Base-by-base conservation (phyloP, 2,797 vertebrate genomes). In the Pelobates cultripes region DNA sequence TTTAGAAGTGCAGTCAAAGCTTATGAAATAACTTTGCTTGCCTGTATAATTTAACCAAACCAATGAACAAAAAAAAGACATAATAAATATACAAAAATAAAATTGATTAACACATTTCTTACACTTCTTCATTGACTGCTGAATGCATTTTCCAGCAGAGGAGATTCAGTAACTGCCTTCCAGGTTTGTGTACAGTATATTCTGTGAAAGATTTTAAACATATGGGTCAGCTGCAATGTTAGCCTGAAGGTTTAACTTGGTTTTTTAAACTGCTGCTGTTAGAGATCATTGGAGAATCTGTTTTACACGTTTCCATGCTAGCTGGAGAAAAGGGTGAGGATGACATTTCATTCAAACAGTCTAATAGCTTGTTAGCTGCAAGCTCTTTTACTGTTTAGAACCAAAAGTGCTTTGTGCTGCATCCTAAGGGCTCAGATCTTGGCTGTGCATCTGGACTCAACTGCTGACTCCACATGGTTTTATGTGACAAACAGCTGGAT, bases 281-380 rank as follows among this genome's bases (percentile, higher is more conserved):
- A 92, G 90, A 90, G 85, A 88, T 88, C 88, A 90, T 91, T 87
- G 86, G 86, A 80, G 60, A 88, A 88, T 88, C 86, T 91, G 88
- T 88, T 85, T 90, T 91, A 90, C 87, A 90, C 87, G 84, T 84
- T 88, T 89, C 89, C 82, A 77, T 88, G 89, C 89, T 88, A 83
- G 81, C 89, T 90, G 87, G 86, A 90, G 86, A 75, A 83, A 86
- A 90, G 88, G 89, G 88, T 75, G 70, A 83, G 68, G 68, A 91
- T 92, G 88, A 91, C 91, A 92, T 90, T 89, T 90, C 87, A 87
- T 85, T 87, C 88, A 78, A 87, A 91, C 88, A 90, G 88, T 93
- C 91, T 90, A 88, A 90, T 91, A 91, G 87, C 92, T 93, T 92
- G 90, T 93, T 94, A 93, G 92, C 89, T 84, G 67, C 88, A 90